phyloP scores from a whole-genome alignment of 2,888 invertebrate species.

The Archaeoteleia sp. region DNA sequence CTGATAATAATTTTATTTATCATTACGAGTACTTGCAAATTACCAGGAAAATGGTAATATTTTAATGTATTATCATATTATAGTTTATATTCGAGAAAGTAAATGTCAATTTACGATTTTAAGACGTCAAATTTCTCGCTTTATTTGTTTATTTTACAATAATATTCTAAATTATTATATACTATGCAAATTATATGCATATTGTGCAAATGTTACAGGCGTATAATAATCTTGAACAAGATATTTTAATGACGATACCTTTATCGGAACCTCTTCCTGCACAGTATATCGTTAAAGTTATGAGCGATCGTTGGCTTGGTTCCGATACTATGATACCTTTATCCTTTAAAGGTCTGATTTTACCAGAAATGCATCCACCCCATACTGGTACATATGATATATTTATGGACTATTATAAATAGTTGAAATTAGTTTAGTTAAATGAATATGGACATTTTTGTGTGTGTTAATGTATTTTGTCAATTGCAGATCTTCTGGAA shows the following conservation, averaged over 20 bases:
- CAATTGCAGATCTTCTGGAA: conserved; percentile 85
- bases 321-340: conserved; percentile 79
- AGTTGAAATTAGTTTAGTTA: background rate
- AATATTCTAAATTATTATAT: conserved; percentile 5
- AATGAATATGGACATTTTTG: background rate
- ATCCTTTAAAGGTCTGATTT: conserved; percentile 89
- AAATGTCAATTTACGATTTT: no score
- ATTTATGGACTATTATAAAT: no score
- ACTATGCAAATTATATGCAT: background rate
- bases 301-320: conserved; percentile 90
- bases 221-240: conserved; percentile 84
- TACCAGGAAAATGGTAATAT: conserved; percentile 84
- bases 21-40: conserved; percentile 95
- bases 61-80: background rate
- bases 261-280: conserved; percentile 92
- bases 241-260: conserved; percentile 96
- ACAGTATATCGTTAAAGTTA: conserved; percentile 92
- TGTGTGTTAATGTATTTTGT: background rate
- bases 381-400: conserved; percentile 94
- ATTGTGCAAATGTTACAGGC: conserved; percentile 54
- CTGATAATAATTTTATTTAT: conserved; percentile 94
- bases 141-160: background rate
- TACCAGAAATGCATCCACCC: conserved; percentile 94
- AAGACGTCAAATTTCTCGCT: no score
- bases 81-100: background rate